These are phyloP conservation scores for Merops nubicus DNA, from an alignment of 2,113 vertebrate species.

Conservation along the genomic window DNA sequence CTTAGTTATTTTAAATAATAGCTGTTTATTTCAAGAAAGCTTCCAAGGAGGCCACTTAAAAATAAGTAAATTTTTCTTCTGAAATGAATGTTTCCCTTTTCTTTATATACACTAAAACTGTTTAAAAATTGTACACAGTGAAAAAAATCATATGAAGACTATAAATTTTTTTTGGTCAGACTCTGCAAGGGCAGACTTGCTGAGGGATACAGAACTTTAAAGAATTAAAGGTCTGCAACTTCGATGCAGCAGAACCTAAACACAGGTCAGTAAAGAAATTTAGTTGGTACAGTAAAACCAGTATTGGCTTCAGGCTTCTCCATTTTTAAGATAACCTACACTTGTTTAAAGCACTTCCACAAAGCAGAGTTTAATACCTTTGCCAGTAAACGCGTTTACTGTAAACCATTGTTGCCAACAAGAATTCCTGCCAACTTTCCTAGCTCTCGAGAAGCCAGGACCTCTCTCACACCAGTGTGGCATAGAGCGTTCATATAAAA, in stretches of 20 bases:
- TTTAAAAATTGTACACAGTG: not conserved
- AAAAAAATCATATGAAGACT: not conserved
- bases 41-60: not conserved
- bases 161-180: not conserved
- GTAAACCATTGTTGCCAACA: not conserved
- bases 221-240: not conserved
- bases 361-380: not conserved
- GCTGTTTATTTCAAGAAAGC: not conserved
- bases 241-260: not conserved
- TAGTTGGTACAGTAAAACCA: not conserved
- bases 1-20: not conserved
- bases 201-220: not conserved
- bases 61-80: not conserved
- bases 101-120: not conserved
- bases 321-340: not conserved
- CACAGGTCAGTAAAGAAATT: not conserved
- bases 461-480: not conserved
- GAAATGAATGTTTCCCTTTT: not conserved
- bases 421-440: not conserved
- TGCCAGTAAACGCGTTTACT: not conserved
- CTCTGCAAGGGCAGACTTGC: not conserved
- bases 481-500: not conserved
- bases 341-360: not conserved
- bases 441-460: not conserved
- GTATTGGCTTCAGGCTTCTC: not conserved